Base-by-base conservation (phyloP, 2,888 invertebrate genomes). In the Scaptomyza cyrtandrae region DNA sequence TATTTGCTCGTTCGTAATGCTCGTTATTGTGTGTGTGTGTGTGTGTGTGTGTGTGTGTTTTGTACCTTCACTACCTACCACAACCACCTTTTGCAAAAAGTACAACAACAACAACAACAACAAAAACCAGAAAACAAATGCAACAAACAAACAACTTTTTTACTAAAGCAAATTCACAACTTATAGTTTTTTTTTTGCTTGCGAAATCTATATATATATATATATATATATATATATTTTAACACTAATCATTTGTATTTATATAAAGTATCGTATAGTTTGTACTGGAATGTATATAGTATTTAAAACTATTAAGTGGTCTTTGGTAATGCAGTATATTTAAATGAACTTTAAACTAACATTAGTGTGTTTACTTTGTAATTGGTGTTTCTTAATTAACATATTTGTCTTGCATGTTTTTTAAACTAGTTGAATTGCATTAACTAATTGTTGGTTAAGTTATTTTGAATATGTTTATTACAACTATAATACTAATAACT, bases 161-260 rank as follows among this genome's bases (percentile, higher is more conserved):
- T 50, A 73, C 68, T 75, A 68, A 64, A 78, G 62, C 71, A 53
- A 70, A 71, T 48, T 60, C 70, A 78, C 71, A 63, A 27, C 24
- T 45, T 45, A 41, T 35, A 19, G 6, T 13, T 65, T n/a, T 10
- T n/a, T n/a, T 29, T 46, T 59, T 43, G 24, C 29, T 56, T 56
- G 55, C 54, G 29, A 57, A 35, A 35, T 33, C 31, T 5, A 11
- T 33, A 5, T 4, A 24, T 24, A 24, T 24, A 3, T 24, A 24
- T 2, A 1, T 24, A 2, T 24, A n/a, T n/a, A n/a, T n/a, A n/a
- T n/a, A n/a, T n/a, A n/a, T n/a, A n/a, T 24, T 24, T 24, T 24
- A 24, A 24, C 5, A 3, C 24, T 4, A 24, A 24, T 5, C 24
- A 24, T 3, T 24, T 24, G 3, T 24, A 24, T 24, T 24, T 24